Conservation (phyloP, 2,888 invertebrate genomes). For the Cheilosia variabilis region DNA sequence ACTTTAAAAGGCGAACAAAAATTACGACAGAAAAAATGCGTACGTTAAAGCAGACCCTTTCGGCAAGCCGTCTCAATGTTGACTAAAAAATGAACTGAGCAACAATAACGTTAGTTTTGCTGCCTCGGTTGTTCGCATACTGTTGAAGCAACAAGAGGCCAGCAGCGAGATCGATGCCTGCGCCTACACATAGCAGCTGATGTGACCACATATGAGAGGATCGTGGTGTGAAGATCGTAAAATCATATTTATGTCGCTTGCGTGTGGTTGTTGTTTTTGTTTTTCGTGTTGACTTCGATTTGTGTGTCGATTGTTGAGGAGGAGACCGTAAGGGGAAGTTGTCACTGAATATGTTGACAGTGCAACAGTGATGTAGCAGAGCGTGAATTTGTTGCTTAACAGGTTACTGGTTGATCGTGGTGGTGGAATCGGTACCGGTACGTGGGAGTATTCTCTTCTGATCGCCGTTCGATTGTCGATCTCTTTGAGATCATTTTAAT, state of each 20-base stretch:
- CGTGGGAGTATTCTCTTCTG: slow-evolving; percentile 16
- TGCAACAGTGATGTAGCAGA: slow-evolving; percentile 3
- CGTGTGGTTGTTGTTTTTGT: background rate
- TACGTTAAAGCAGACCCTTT: slow-evolving; percentile 47
- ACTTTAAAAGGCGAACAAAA: slow-evolving; percentile 22
- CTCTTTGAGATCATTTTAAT: slow-evolving; percentile 18
- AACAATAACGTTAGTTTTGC: slow-evolving; percentile 58
- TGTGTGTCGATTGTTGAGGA: no score
- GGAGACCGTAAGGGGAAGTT: background rate
- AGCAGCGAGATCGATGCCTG: slow-evolving; percentile 10
- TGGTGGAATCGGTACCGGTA: no score
- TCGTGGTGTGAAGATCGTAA: slow-evolving; percentile 42
- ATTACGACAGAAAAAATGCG: slow-evolving; percentile 26
- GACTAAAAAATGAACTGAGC: slow-evolving; percentile 64
- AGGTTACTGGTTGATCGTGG: slow-evolving; percentile 13
- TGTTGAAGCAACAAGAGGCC: slow-evolving; percentile 64
- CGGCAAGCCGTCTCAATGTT: slow-evolving; percentile 71
- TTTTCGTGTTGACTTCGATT: no score
- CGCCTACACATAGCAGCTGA: slow-evolving; percentile 19
- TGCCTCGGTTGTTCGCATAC: slow-evolving; percentile 15
- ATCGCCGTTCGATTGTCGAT: slow-evolving; percentile 1
- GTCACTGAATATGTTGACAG: slow-evolving; percentile 37
- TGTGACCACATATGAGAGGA: slow-evolving; percentile 58
- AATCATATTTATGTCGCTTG: slow-evolving; percentile 17
- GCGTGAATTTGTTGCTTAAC: slow-evolving; percentile 44